Percentiles rank a stretch among this genome's conserved stretches.
phyloP scores from a whole-genome alignment of 2,888 invertebrate genomes.

The Chrysomela aeneicollis region DNA sequence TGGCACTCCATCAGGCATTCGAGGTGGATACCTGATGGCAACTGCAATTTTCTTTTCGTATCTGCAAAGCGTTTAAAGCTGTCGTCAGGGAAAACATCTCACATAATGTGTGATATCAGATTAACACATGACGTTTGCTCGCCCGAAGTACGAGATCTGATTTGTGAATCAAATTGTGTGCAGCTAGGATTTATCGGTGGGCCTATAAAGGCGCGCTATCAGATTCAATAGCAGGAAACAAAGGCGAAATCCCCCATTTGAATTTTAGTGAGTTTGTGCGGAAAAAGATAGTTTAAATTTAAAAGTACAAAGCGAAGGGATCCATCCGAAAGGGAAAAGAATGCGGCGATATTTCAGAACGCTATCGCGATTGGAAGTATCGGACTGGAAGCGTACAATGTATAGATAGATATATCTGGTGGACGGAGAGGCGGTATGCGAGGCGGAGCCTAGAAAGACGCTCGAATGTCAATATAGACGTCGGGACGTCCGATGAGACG shows the following conservation, averaged over 20 bases:
- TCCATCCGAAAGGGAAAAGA: slow-evolving; percentile 49
- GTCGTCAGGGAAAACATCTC: not conserved
- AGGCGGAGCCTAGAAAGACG: slow-evolving; percentile 59
- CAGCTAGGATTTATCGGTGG: slow-evolving; percentile 45
- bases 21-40: not conserved
- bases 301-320: slow-evolving; percentile 50
- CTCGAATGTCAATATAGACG: slow-evolving; percentile 49
- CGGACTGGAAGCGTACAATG: slow-evolving; percentile 38
- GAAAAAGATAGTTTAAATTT: slow-evolving; percentile 53
- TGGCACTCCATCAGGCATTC: not conserved
- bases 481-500: slow-evolving; percentile 46
- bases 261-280: slow-evolving; percentile 53
- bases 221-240: slow-evolving; percentile 52
- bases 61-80: not conserved
- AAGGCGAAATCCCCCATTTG: slow-evolving; percentile 53
- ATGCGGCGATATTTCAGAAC: slow-evolving; percentile 59
- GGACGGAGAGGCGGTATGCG: slow-evolving; percentile 56
- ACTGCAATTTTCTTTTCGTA: not conserved
- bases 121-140: not conserved
- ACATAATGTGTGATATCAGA: slow-evolving; percentile 5
- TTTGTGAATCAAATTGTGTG: slow-evolving; percentile 40
- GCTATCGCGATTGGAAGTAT: slow-evolving; percentile 57
- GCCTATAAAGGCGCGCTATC: slow-evolving; percentile 47
- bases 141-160: slow-evolving; percentile 18
- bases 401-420: slow-evolving; percentile 50